phyloP scores from a whole-genome alignment of 2,888 invertebrate species.

The Cataglyphis livida region DNA sequence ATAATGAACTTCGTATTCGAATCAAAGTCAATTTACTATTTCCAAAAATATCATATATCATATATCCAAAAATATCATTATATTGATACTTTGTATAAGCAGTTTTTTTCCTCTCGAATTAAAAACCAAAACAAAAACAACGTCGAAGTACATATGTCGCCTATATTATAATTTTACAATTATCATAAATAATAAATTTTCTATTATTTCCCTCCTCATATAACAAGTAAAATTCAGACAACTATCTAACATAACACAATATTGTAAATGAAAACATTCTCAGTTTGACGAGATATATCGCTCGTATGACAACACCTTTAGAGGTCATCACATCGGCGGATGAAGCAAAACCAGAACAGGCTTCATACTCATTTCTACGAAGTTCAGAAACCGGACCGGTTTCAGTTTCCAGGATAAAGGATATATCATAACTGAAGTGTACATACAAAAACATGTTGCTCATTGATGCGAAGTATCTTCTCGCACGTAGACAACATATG shows the following conservation, averaged over 20 bases:
- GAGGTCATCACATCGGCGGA: background rate
- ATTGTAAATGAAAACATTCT: background rate
- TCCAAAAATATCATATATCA: background rate
- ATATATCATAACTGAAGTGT: background rate
- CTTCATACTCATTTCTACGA: background rate
- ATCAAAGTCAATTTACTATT: background rate
- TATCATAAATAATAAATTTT: background rate
- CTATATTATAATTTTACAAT: background rate
- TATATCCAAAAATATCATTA: background rate
- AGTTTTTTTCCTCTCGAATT: background rate
- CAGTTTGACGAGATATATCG: background rate
- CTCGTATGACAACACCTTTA: background rate
- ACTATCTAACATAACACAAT: background rate
- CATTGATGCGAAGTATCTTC: background rate
- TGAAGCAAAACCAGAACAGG: background rate
- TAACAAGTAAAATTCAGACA: background rate
- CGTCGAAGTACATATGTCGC: background rate
- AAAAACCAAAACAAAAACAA: background rate
- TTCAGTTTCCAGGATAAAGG: background rate
- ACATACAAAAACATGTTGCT: background rate
- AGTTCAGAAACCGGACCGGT: slow-evolving; percentile 13
- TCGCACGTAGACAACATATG: background rate
- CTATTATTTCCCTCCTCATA: background rate
- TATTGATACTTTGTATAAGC: background rate
- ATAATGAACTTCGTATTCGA: background rate